Percentiles rank a stretch among this genome's conserved stretches.
Evolutionary conservation across 2,888 invertebrate genomes (phyloP).

Genomic region (Palloptera scutellata): DNA sequence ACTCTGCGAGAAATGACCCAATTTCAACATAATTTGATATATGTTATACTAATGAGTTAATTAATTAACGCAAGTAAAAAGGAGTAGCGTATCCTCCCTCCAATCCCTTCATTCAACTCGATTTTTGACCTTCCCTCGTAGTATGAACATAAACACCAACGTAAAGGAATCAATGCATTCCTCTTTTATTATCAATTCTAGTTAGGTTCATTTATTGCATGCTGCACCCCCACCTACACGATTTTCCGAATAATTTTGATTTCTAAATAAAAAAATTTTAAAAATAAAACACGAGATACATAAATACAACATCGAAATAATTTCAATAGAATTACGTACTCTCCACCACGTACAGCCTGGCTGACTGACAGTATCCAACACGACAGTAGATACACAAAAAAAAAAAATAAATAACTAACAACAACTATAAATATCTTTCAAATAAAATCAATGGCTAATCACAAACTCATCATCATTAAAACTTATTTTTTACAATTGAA

Average conservation of each 20-base stretch:
- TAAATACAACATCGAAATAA: constrained; percentile 11
- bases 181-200: too few species aligned
- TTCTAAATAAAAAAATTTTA: constrained; percentile 20
- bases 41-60: too few species aligned
- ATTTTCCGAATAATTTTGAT: constrained; percentile 23
- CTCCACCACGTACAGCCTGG: constrained; percentile 4
- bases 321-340: constrained; percentile 29
- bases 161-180: too few species aligned
- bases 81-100: too few species aligned
- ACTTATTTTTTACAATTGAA: constrained; percentile 52
- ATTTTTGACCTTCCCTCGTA: too few species aligned
- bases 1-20: too few species aligned
- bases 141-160: too few species aligned
- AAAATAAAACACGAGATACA: neutral
- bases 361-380: too few species aligned
- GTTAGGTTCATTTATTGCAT: too few species aligned
- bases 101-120: too few species aligned
- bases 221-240: constrained; percentile 12
- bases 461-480: constrained; percentile 62
- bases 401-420: constrained; percentile 18
- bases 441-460: constrained; percentile 43
- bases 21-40: too few species aligned
- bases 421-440: constrained; percentile 13
- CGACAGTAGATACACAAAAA: neutral
- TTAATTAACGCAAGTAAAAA: too few species aligned